Base-by-base conservation (phyloP, 2,888 invertebrate species). In the Caenorhabditis sp. region DNA sequence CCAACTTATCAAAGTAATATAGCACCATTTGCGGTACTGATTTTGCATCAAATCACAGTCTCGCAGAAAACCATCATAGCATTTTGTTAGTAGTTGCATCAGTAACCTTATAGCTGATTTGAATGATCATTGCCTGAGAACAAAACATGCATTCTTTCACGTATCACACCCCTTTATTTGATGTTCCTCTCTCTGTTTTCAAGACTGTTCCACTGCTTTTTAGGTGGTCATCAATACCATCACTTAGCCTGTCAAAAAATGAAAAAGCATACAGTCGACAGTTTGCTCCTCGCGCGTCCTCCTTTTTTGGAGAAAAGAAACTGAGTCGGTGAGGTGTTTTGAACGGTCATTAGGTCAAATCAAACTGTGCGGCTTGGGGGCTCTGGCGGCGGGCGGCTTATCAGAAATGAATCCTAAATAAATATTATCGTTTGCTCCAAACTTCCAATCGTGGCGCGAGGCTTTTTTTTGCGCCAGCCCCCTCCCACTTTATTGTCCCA, bases 401-500 rank as follows among this genome's bases (percentile, higher is more conserved):
- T 79, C 79, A 79, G 79, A 79, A 79, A 79, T 70, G 79, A 70
- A 70, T 70, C 79, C 72, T 79, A 47, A 70, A 70, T 64, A 79
- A 70, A 79, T 70, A 79, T 79, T 72, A 79, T 70, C 64, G 76
- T 77, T 70, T 69, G 61, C 77, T 79, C 79, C 79, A 79, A 64
- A 64, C 63, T 64, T 31, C 61, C 54, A 79, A 70, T 79, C 79
- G 79, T 63, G 79, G 79, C 70, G 79, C 64, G 22, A 41, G 54
- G 79, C 79, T 70, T 79, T 79, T 79, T 77, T 79, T 68, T n/a
- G 49, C 49, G 22, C 24, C 66, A 31, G 26, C 31, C 47, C 66
- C 74, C 56, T 44, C 64, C 16, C n/a, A n/a, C n/a, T 44, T 64
- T 61, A 54, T 64, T 64, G 68, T 58, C 47, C 61, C 59, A 58